These are phyloP conservation scores for Periparus ater DNA, from an alignment of 2,797 vertebrate species.

Conservation along the genomic window DNA sequence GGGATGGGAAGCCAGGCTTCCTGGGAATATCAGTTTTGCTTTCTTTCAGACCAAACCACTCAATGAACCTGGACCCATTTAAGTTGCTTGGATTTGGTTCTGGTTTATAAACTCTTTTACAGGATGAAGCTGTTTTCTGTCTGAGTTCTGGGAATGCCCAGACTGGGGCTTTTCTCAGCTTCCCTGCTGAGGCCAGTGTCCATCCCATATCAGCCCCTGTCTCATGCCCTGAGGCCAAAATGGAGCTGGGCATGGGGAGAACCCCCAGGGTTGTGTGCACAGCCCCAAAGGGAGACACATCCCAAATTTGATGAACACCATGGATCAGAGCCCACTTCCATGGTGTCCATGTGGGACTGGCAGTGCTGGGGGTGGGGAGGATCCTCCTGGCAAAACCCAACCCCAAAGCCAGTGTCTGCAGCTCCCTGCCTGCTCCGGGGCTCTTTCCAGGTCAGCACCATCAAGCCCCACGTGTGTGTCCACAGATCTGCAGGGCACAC, in stretches of 20 bases:
- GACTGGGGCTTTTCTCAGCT: background rate
- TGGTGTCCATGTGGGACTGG: fast-evolving
- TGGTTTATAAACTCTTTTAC: background rate
- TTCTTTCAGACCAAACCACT: background rate
- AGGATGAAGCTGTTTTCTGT: background rate
- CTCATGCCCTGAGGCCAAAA: background rate
- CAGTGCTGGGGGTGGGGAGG: background rate
- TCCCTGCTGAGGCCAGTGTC: background rate
- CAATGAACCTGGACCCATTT: fast-evolving
- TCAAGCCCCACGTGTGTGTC: background rate
- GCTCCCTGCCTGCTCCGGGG: background rate
- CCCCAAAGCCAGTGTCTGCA: background rate
- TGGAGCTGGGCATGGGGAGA: background rate
- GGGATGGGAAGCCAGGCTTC: background rate
- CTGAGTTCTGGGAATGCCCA: background rate
- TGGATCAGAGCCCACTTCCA: background rate
- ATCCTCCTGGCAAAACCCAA: background rate
- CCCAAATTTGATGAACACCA: background rate
- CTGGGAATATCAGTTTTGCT: background rate
- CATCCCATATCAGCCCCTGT: fast-evolving
- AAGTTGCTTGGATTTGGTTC: background rate
- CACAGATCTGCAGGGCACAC: background rate
- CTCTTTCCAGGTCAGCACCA: background rate
- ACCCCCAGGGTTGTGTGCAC: background rate
- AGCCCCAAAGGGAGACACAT: background rate